phyloP scores from a whole-genome alignment of 2,888 invertebrate species.

The Xestobium rufovillosum region DNA sequence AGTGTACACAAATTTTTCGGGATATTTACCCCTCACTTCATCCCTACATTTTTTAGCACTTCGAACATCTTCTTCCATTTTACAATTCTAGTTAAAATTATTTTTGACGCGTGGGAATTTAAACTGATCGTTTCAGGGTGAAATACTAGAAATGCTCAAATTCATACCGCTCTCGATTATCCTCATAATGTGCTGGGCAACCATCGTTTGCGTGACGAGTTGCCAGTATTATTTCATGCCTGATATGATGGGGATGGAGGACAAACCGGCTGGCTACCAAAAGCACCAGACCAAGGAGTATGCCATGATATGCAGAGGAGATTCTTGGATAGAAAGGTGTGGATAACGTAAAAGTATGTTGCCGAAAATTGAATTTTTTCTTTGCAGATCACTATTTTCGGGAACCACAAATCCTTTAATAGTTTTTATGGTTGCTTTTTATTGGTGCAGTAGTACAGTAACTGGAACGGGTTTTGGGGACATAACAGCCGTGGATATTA shows the following conservation, averaged over 20 bases:
- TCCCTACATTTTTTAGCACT: no score
- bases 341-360: no score
- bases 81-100: no score
- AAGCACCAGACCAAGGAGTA: background rate
- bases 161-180: slow-evolving; percentile 45
- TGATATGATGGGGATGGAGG: slow-evolving; percentile 13
- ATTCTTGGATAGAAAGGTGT: slow-evolving; percentile 28
- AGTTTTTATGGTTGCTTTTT: slow-evolving; percentile 42
- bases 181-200: slow-evolving; percentile 45
- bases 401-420: no score
- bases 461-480: slow-evolving; percentile 48
- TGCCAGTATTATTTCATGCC: slow-evolving; percentile 31
- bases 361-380: no score
- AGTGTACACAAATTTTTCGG: no score
- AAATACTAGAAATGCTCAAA: slow-evolving; percentile 46
- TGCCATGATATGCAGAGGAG: slow-evolving; percentile 8
- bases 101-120: no score
- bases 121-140: no score
- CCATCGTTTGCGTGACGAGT: slow-evolving; percentile 42
- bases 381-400: no score
- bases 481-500: slow-evolving; percentile 43
- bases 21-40: no score
- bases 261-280: background rate
- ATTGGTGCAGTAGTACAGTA: slow-evolving; percentile 46
- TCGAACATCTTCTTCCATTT: no score